Evolutionary conservation across 2,888 invertebrate species (phyloP), one percentile per base, ranked within the genome.

Genomic region (Drosophila fulvimacula): DNA sequence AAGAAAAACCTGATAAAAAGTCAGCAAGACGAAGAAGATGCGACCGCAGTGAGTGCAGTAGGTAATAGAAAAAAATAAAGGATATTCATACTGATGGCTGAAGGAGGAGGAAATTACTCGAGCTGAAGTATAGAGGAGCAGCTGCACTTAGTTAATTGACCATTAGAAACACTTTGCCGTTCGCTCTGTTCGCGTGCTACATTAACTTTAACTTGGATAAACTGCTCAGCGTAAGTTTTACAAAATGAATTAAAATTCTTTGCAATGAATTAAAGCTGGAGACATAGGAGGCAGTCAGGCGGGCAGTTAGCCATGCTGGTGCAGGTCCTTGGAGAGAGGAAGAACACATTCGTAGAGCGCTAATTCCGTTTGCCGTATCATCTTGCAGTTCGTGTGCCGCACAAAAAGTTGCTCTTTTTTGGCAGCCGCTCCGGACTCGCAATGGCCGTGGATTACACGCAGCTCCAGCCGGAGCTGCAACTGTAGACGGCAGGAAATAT

Each of bases 341-440:
- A 27, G 49, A 10, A 66, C 53, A 70, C 60, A 82, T 71, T 79
- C 71, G 79, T 79, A 67, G 65, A 42, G 74, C 74, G 70, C 79
- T 82, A 85, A 84, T 82, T 82, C 82, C 76, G 69, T 86, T 86
- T 77, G 71, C 77, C 73, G 82, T 81, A 81, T 78, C 87, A 83
- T 77, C 79, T 67, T 42, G 52, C 61, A 71, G 63, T 69, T 69
- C 32, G 39, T 42, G 57, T 51, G 62, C 68, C 38, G 59, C 36
- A 51, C 56, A 64, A 74, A 78, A 81, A 83, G 60, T 69, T 82
- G 67, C 44, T 44, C 59, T 42, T 56, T 60, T 66, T 68, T 64
- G 61, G 63, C 36, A 72, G 52, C 56, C 34, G 21, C 30, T 30
- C 42, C 15, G 24, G 42, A 15, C 21, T 42, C 42, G 42, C 21